Evolutionary conservation across 2,888 invertebrate species (phyloP), one percentile per base, ranked within the genome.

Genomic region (Octonoba sinensis): DNA sequence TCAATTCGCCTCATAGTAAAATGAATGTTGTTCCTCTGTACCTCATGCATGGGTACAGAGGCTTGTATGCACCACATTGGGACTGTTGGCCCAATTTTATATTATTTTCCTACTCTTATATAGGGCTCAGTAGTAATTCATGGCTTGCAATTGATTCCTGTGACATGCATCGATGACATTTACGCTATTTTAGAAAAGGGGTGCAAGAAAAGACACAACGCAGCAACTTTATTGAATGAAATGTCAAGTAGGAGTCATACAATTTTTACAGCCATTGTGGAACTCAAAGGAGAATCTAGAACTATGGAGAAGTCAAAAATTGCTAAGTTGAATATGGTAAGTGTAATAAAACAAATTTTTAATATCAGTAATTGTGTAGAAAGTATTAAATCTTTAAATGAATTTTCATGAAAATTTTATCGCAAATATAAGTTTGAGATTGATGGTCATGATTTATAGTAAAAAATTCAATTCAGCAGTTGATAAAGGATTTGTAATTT

Each of bases 281-380:
- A 96, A 88, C 96, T 95, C 86, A 95, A 95, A 85, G 97, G 98
- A 87, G 94, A 93, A 87, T 93, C 93, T 15, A 91, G 93, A 0
- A 94, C 95, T 18, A 96, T 96, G 3, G 96, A 97, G 87, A 96
- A 97, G 87, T 90, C 96, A 15, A 96, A 96, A 90, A 95, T 94
- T 62, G 99, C 98, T 0, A 99, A 99, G 88, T 91, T 99, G 16
- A 96, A 99, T 91, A 90, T 99, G 85, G 99, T 90, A 85, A 84
- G 86, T 85, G 11, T 12, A 13, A 6, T 1, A 27, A 36, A 36
- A 6, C 1, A 1, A 6, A 1, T 36, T 36, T 8, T 6, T 36
- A 1, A 36, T 11, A 36, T 1, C 8, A 8, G 36, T 1, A 36
- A 11, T 8, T 36, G 36, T 2, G 3, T 36, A 36, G 8, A 8